phyloP scores from a whole-genome alignment of 2,888 invertebrate genomes.

The Eledone cirrhosa region DNA sequence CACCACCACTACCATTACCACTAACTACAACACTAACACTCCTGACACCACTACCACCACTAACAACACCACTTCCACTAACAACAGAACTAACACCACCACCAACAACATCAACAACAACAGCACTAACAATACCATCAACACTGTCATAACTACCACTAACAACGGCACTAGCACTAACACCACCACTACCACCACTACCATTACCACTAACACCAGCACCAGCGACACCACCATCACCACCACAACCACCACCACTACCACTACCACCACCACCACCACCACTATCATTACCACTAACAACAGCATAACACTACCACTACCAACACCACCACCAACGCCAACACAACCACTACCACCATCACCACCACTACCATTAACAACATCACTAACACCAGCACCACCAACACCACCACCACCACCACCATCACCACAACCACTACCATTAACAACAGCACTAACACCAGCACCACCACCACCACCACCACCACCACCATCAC shows the following conservation, averaged over 20 bases:
- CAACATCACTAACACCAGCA: constrained; percentile 9
- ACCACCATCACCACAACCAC: constrained; percentile 12
- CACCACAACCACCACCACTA: too few relatives aligned
- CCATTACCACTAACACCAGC: too few relatives aligned
- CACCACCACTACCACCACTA: too few relatives aligned
- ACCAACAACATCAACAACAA: not conserved
- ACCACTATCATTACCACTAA: not conserved
- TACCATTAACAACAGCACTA: constrained; percentile 4
- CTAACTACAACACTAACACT: too few relatives aligned
- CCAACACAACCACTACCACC: not conserved
- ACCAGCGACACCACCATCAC: too few relatives aligned
- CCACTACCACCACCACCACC: not conserved
- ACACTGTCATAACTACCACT: too few relatives aligned
- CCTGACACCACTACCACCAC: too few relatives aligned
- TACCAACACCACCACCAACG: not conserved
- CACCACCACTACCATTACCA: too few relatives aligned
- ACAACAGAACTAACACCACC: too few relatives aligned
- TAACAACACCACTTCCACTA: too few relatives aligned
- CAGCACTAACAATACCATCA: not conserved
- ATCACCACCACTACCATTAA: constrained; percentile 1
- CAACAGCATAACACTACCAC: not conserved
- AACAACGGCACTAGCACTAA: too few relatives aligned
- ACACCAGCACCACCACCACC: not conserved
- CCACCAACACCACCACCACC: constrained; percentile 15
- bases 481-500: not conserved